Percentiles rank a stretch among this genome's conserved stretches.
Conservation (phyloP, 2,797 vertebrate genomes). For the Apogon talboti region DNA sequence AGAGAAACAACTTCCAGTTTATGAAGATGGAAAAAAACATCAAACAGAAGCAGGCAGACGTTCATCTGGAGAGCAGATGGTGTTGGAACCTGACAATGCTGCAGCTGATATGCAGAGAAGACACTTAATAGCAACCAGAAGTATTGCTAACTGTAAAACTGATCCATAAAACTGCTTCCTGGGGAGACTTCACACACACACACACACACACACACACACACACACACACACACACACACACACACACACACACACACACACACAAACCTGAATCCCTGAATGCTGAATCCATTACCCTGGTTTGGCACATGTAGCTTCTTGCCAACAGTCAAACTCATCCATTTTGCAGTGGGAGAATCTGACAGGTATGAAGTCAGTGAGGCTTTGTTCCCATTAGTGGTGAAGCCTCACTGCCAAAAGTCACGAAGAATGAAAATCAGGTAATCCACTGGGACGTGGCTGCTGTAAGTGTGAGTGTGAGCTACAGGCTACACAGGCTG, state of each 20-base stretch:
- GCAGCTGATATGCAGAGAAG: conserved; percentile 3
- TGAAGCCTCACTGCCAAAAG: not conserved
- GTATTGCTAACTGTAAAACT: conserved; percentile 4
- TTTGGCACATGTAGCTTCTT: conserved; percentile 13
- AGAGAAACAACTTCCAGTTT: not conserved
- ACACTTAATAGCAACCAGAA: conserved; percentile 31
- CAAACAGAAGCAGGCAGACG: not conserved
- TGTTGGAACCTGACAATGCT: conserved; percentile 25
- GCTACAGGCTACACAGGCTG: not conserved
- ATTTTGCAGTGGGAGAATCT: not conserved
- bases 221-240: not conserved
- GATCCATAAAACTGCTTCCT: conserved; percentile 32
- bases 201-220: not conserved
- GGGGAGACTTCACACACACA: conserved; percentile 3
- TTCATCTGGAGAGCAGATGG: conserved; percentile 39
- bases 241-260: not conserved
- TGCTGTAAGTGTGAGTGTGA: conserved; percentile 2
- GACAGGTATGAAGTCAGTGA: conserved; percentile 1
- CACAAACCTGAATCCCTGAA: not conserved
- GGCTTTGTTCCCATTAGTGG: not conserved
- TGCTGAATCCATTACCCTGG: not conserved
- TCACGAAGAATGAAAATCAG: conserved; percentile 6
- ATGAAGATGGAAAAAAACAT: conserved; percentile 6
- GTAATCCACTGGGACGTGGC: not conserved
- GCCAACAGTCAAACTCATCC: not conserved